A percentile compares a stretch with the other conserved stretches of the same genome.
Evolutionary conservation across 2,888 invertebrate species (phyloP).

Genomic region (Tiliacea aurago): DNA sequence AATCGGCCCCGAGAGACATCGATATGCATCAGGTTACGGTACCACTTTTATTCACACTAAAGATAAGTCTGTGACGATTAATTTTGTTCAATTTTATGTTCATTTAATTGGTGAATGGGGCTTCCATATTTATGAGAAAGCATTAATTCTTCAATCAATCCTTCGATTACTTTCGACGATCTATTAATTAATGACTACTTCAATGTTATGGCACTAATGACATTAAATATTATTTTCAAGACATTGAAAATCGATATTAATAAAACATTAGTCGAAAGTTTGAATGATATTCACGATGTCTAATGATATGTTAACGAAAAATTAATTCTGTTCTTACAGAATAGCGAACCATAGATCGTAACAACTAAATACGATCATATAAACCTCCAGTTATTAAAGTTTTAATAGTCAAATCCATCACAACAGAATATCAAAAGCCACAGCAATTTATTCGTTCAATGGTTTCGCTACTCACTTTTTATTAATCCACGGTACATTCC

Average conservation of each 20-base stretch:
- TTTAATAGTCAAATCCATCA: conserved; percentile 53
- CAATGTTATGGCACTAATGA: conserved; percentile 37
- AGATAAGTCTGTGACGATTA: conserved; percentile 39
- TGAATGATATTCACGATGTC: conserved; percentile 36
- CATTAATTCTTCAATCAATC: conserved; percentile 33
- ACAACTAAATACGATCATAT: conserved; percentile 36
- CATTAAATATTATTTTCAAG: conserved; percentile 31
- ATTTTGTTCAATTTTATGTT: conserved; percentile 41
- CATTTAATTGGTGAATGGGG: conserved; percentile 41
- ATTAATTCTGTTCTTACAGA: conserved; percentile 31
- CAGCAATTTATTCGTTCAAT: conserved; percentile 64
- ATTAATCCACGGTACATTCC: conserved; percentile 75
- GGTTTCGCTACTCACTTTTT: conserved; percentile 68
- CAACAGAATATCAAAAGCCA: conserved; percentile 47
- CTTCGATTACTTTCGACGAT: conserved; percentile 36
- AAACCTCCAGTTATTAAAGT: conserved; percentile 51
- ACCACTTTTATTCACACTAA: conserved; percentile 39
- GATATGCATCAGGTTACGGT: conserved; percentile 36
- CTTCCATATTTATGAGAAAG: conserved; percentile 45
- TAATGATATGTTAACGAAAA: conserved; percentile 54
- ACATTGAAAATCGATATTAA: conserved; percentile 45
- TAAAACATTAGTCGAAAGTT: conserved; percentile 39
- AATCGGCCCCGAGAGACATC: conserved; percentile 41
- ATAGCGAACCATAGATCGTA: conserved; percentile 28
- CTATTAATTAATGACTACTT: conserved; percentile 45